A percentile compares a stretch with the other conserved stretches of the same genome.
Evolutionary conservation across 2,888 invertebrate genomes (phyloP).

Genomic region (Tipula unca): DNA sequence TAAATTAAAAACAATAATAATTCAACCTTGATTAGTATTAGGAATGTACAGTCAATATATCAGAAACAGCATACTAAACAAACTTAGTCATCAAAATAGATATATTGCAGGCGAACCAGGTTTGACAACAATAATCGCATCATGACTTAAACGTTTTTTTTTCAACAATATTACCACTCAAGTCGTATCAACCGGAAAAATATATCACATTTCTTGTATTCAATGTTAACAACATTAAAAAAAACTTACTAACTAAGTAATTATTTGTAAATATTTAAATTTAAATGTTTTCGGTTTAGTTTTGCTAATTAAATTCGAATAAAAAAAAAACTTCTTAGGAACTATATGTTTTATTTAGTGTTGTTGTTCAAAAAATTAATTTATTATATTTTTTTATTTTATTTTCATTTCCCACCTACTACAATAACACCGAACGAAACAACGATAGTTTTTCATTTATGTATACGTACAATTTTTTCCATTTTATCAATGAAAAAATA

Average conservation of each 20-base stretch:
- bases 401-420: neutral
- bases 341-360: neutral
- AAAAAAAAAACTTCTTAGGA: neutral
- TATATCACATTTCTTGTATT: neutral
- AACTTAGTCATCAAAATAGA: no score
- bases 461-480: neutral
- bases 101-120: neutral
- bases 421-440: neutral
- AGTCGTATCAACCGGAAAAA: neutral
- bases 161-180: neutral
- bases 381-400: neutral
- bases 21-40: no score
- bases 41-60: no score
- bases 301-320: neutral
- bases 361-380: neutral
- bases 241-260: neutral
- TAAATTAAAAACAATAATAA: no score
- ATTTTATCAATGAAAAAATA: neutral
- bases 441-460: neutral
- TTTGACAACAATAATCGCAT: neutral
- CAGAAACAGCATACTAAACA: no score
- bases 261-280: neutral
- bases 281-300: neutral
- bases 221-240: neutral
- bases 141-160: neutral